A percentile compares a stretch with the other conserved stretches of the same genome.
Conservation (phyloP, 2,113 vertebrate genomes). For the Urocynchramus pylzowi region DNA sequence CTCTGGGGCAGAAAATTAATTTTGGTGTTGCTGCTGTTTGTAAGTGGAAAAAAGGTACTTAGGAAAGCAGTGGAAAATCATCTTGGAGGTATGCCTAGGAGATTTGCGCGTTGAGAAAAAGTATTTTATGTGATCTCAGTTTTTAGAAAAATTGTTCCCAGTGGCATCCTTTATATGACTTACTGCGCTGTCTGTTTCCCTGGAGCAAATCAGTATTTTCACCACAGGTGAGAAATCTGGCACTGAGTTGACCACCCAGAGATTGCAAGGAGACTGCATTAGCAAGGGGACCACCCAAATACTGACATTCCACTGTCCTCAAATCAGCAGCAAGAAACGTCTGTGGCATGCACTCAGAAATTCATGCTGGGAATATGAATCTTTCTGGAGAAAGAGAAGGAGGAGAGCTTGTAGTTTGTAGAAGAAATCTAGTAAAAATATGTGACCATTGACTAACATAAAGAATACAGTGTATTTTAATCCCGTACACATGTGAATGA, state of each 20-base stretch:
- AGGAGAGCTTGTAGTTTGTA: neutral
- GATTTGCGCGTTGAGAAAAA: neutral
- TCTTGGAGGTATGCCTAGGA: neutral
- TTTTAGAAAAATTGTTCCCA: neutral
- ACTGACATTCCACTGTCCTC: neutral
- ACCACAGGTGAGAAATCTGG: neutral
- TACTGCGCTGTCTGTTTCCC: neutral
- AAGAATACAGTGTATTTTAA: neutral
- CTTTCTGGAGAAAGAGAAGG: neutral
- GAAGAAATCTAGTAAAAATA: neutral
- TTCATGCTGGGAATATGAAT: neutral
- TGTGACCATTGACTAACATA: accelerated
- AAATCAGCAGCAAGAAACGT: neutral
- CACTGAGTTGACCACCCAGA: neutral
- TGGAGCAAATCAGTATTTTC: neutral
- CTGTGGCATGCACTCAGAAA: neutral
- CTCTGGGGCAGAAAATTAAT: neutral
- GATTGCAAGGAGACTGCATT: neutral
- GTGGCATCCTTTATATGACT: neutral
- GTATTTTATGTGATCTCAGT: neutral
- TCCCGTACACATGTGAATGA: neutral
- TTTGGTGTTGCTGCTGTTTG: neutral
- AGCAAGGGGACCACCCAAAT: neutral
- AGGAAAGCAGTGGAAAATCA: neutral
- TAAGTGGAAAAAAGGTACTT: neutral